Conservation (phyloP, 2,113 vertebrate species). For the Corvus cornix region DNA sequence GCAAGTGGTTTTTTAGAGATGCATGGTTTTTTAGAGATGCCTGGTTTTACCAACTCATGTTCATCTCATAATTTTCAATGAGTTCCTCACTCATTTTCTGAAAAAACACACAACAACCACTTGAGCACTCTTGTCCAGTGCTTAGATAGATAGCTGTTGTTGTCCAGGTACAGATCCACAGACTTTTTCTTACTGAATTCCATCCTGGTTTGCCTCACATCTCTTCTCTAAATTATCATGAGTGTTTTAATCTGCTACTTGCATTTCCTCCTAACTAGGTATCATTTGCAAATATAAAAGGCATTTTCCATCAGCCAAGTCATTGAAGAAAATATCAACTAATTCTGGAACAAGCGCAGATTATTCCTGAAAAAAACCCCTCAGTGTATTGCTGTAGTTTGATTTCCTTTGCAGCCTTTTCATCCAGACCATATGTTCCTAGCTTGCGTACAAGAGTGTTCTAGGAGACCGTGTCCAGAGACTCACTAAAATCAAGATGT, state of each 20-base stretch:
- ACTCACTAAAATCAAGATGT: background rate
- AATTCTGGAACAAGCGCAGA: slow-evolving; percentile 10
- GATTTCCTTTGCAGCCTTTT: background rate
- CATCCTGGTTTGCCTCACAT: background rate
- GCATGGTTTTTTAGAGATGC: background rate
- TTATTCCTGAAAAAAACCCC: background rate
- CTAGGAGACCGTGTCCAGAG: background rate
- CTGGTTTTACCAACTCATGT: background rate
- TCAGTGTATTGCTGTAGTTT: background rate
- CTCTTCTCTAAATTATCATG: background rate
- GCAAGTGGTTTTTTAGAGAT: background rate
- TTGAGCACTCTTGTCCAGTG: background rate
- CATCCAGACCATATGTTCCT: background rate
- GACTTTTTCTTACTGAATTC: background rate
- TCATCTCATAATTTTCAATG: background rate
- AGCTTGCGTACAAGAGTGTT: background rate
- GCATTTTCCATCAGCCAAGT: background rate
- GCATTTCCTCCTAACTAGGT: background rate
- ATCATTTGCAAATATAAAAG: background rate
- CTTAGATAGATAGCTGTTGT: background rate
- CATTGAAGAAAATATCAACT: slow-evolving; percentile 29
- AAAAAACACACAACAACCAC: background rate
- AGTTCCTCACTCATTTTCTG: background rate
- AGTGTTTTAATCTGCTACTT: background rate
- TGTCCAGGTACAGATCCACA: background rate